Base-by-base conservation (phyloP, 2,888 invertebrate species). In the Heliconius aoede region DNA sequence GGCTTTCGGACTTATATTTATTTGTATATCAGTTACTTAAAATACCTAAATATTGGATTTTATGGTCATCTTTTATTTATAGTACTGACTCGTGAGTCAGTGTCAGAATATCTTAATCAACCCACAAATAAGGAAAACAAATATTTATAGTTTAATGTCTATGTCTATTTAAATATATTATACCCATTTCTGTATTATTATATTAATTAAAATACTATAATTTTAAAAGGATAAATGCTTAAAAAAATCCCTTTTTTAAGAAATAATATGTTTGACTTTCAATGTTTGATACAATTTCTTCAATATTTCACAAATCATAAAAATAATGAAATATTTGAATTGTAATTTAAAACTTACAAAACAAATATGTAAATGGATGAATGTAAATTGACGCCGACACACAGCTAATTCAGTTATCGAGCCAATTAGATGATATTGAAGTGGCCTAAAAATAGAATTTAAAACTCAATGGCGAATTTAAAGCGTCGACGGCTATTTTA, bases 381-480 rank as follows among this genome's bases (percentile, higher is more conserved):
- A 67, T 67, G 13, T 67, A 21, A 46, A 67, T 67, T 67, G 46
- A 15, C 46, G 46, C 67, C 67, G 28, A 64, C 8, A 67, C 67
- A 67, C 67, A 21, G 24, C 67, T 67, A 46, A 67, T 46, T 46
- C 26, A 67, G 40, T 67, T 67, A 67, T 46, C 46, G 46, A 46
- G 67, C 28, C 11, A 46, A 46, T 67, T 67, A 67, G 46, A 67
- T 26, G 15, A 67, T 67, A 46, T 67, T 67, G 67, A 67, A 67
- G 67, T 46, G 67, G 40, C 9, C 40, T 67, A 67, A 67, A 67
- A 40, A 67, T 67, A 67, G 40, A 67, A 28, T 46, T 67, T 67
- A 28, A 67, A 67, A 36, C 26, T 67, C 67, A 67, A 67, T 28
- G 18, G 21, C 67, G 67, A 26, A 46, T 67, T 26, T 46, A 46